Evolutionary conservation across 2,888 invertebrate genomes (phyloP).

Genomic region (Amphimallon solstitiale): DNA sequence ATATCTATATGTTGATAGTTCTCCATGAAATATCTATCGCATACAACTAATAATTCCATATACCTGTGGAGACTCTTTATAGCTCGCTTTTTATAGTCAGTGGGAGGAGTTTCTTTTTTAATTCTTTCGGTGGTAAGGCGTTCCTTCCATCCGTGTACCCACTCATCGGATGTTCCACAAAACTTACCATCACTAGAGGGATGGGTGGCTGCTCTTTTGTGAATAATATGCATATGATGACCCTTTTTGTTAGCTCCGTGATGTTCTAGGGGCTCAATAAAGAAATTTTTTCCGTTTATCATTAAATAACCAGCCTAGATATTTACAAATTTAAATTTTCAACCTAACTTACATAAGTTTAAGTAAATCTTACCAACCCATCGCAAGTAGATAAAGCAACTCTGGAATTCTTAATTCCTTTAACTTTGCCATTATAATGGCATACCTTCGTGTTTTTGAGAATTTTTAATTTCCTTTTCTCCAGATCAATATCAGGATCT

Average conservation of each 20-base stretch:
- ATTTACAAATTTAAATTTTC: not conserved
- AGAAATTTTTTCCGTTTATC: slow-evolving; percentile 65
- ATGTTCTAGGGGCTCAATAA: slow-evolving; percentile 69
- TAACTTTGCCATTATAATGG: slow-evolving; percentile 66
- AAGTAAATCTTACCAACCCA: slow-evolving; percentile 56
- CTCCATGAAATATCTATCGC: slow-evolving; percentile 73
- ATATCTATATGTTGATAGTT: slow-evolving; percentile 72
- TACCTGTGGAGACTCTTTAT: slow-evolving; percentile 63
- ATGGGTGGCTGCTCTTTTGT: slow-evolving; percentile 55
- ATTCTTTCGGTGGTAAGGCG: slow-evolving; percentile 47
- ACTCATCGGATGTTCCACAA: slow-evolving; percentile 55
- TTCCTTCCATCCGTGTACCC: slow-evolving; percentile 60
- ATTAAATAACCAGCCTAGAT: slow-evolving; percentile 68
- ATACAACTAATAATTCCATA: slow-evolving; percentile 73
- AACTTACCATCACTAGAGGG: slow-evolving; percentile 10
- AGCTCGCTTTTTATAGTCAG: slow-evolving; percentile 49
- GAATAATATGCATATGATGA: slow-evolving; percentile 69
- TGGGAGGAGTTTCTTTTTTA: slow-evolving; percentile 41
- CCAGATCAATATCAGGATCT: slow-evolving; percentile 52
- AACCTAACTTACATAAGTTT: slow-evolving; percentile 2
- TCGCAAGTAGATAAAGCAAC: slow-evolving; percentile 67
- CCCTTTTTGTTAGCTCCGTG: slow-evolving; percentile 63
- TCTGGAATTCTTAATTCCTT: slow-evolving; percentile 61
- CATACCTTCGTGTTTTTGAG: slow-evolving; percentile 57
- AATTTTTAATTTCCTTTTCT: slow-evolving; percentile 52